Conservation (phyloP, 2,888 invertebrate species). For the Bombylius discolor region DNA sequence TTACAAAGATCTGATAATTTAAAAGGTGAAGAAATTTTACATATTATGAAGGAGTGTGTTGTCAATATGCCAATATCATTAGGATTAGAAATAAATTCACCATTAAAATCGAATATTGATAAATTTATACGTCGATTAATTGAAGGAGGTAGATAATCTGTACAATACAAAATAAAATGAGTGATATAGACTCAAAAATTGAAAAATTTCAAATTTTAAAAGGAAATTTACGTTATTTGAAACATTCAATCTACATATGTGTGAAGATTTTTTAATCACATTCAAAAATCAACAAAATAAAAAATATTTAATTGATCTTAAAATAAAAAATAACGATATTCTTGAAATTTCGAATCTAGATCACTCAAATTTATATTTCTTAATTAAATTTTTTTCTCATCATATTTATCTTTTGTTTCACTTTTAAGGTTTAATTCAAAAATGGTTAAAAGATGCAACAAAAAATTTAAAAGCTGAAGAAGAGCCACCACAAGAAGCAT, state of each 20-base stretch:
- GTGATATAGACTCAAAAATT: too few species aligned
- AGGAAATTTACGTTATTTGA: too few species aligned
- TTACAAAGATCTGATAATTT: constrained; percentile 41
- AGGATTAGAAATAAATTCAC: constrained; percentile 70
- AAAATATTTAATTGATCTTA: too few species aligned
- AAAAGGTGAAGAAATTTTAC: constrained; percentile 38
- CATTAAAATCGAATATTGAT: constrained; percentile 56
- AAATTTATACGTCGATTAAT: constrained; percentile 50
- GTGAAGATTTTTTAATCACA: too few species aligned
- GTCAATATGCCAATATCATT: constrained; percentile 70
- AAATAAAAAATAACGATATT: too few species aligned
- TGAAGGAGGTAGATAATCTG: constrained; percentile 55
- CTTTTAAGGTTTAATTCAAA: constrained; percentile 53
- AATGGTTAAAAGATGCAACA: constrained; percentile 68
- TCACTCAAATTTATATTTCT: too few species aligned
- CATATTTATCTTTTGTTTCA: not conserved
- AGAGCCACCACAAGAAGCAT: constrained; percentile 51
- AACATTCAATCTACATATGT: too few species aligned
- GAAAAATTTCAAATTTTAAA: too few species aligned
- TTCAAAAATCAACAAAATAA: too few species aligned
- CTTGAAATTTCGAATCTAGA: too few species aligned
- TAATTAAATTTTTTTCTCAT: not conserved
- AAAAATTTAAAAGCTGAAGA: constrained; percentile 44
- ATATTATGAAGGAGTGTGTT: constrained; percentile 71
- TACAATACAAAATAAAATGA: not conserved